These are phyloP conservation scores for Cryptotermes secundus DNA, from an alignment of 1,140 invertebrate species.

Conservation along the genomic window DNA sequence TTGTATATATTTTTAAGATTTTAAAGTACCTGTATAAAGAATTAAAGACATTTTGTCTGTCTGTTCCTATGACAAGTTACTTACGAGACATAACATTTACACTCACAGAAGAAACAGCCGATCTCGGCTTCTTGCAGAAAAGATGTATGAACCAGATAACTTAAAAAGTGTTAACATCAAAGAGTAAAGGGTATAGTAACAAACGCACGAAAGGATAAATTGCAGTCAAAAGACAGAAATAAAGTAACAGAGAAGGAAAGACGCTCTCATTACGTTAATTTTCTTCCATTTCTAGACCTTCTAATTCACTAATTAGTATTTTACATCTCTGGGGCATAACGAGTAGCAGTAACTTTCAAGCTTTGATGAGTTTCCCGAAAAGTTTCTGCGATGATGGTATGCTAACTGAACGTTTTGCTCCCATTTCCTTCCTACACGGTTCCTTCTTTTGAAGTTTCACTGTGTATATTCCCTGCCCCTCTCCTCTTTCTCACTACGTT, in stretches of 20 bases:
- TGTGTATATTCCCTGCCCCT: background rate
- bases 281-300: conserved; percentile 39
- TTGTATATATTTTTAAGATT: too few species aligned
- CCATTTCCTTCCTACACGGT: background rate
- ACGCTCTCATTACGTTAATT: conserved; percentile 39
- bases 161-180: background rate
- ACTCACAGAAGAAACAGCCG: too few species aligned
- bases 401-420: background rate
- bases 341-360: background rate
- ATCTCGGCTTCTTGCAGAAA: too few species aligned
- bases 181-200: background rate
- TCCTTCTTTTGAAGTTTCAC: background rate
- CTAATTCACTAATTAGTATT: conserved; percentile 43
- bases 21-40: too few species aligned
- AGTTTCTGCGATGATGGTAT: background rate
- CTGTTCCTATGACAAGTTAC: too few species aligned
- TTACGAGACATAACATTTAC: too few species aligned
- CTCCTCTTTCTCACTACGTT: background rate
- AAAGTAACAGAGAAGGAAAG: background rate
- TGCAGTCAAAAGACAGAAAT: background rate
- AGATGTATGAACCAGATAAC: too few species aligned
- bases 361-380: conserved; percentile 22
- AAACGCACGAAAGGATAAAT: conserved; percentile 5
- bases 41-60: too few species aligned
- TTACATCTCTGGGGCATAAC: conserved; percentile 39